Evolutionary conservation across 1,140 invertebrate genomes (phyloP), one percentile per base, ranked within the genome.

Genomic region (Leptinotarsa defecta): DNA sequence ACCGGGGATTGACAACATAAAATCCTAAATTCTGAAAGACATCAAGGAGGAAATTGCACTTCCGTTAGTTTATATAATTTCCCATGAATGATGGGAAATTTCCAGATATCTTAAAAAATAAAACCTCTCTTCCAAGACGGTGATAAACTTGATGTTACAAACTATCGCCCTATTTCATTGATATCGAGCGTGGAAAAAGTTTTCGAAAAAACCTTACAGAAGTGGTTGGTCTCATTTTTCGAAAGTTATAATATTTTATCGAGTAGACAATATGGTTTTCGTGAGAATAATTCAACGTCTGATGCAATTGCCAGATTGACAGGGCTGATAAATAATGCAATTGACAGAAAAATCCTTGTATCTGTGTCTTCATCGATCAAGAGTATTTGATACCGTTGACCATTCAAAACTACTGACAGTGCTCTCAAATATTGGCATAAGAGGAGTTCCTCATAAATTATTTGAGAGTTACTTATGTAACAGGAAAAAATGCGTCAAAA

Each of bases 81-180:
- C n/a, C n/a, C 6, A 64, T 64, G 15, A 64, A 15, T 64, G 63
- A 19, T 64, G 63, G 63, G 5, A 64, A 64, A 20, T 64, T 64
- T 22, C 19, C 63, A 13, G 19, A 64, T 64, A 22, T 19, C 63
- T 4, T 64, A 6, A 64, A 64, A 64, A 64, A 64, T 64, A 64
- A 64, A 64, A 24, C 63, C 63, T 64, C 19, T 64, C 22, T 64
- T 24, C 22, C 22, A 22, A 64, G 22, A 64, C 11, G 63, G 63
- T 8, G 63, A 22, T 64, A 15, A 64, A 22, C 63, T 64, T 20
- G 63, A 64, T 17, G 22, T 20, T 13, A 64, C 63, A 11, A 64
- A 64, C 22, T 64, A 64, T 24, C 63, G 63, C 63, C 63, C 63
- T 64, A 64, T 64, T 13, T 64, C 63, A 24, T 24, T 64, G n/a